Base-by-base conservation (phyloP, 64 coral and sea anemone species). In the Stylophora pistillata region DNA sequence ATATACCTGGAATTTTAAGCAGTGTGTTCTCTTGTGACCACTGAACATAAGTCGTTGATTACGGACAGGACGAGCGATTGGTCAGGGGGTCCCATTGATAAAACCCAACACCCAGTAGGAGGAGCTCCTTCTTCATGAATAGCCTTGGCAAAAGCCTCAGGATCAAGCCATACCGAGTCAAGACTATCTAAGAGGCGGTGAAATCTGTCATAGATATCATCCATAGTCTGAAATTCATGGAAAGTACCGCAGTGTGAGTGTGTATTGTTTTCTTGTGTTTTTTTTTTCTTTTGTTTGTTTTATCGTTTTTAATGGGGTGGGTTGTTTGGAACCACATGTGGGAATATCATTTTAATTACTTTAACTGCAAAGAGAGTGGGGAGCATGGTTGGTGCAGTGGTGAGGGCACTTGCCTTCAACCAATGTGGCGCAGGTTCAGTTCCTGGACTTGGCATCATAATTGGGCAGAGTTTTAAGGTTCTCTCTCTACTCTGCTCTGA, bases 211-310 rank as follows among this genome's bases (percentile, higher is more conserved):
- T 77, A 77, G 74, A 77, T 77, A 77, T 77, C 74, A 77, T 77
- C 74, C 74, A 54, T 77, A 20, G 56, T 57, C 41, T 77, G 74
- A 77, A 77, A 77, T 77, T 37, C 74, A 77, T 77, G 74, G 74
- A 77, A 77, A 77, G 47, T 88, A 88, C 72, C 75, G 86, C 86
- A 88, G 86, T 88, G 72, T 76, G 72, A 26, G 60, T 88, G 86
- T 76, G 86, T 87, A 71, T 86, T 86, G 65, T 72, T 86, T 86
- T 52, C n/a, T 1, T 85, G 25, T 85, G 1, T 71, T n/a, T n/a
- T n/a, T n/a, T n/a, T n/a, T n/a, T n/a, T n/a, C n/a, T n/a, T n/a
- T n/a, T n/a, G n/a, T n/a, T n/a, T n/a, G n/a, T n/a, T n/a, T n/a
- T n/a, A n/a, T n/a, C n/a, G n/a, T n/a, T n/a, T n/a, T n/a, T n/a